A percentile compares a stretch with the other conserved stretches of the same genome.
Evolutionary conservation across 1,140 invertebrate species (phyloP).

Genomic region (Cydia fagiglandana): DNA sequence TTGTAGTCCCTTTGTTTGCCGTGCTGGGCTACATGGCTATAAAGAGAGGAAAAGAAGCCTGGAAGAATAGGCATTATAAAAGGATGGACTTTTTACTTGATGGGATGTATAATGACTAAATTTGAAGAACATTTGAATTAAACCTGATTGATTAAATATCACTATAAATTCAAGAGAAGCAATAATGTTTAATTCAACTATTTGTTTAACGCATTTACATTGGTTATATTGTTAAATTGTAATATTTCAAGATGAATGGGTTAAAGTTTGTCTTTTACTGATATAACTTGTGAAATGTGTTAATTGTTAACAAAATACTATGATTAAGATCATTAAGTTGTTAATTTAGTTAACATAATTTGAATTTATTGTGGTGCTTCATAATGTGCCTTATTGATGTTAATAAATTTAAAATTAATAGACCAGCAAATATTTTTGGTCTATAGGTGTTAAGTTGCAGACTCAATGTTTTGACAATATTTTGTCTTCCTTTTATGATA

Average conservation of each 20-base stretch:
- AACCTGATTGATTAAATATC: not conserved
- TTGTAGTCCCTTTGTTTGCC: slow-evolving; percentile 83
- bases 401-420: not conserved
- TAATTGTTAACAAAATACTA: not conserved
- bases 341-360: not conserved
- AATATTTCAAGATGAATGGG: not conserved
- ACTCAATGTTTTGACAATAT: not conserved
- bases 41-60: slow-evolving; percentile 84
- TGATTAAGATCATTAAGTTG: not conserved
- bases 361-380: slow-evolving; percentile 16
- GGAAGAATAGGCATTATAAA: slow-evolving; percentile 87
- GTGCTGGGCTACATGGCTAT: slow-evolving; percentile 82
- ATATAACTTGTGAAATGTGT: not conserved
- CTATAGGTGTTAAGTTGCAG: slow-evolving; percentile 5
- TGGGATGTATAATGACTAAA: slow-evolving; percentile 88
- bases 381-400: slow-evolving; percentile 23
- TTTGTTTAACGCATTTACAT: not conserved
- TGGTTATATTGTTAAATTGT: not conserved
- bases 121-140: slow-evolving; percentile 19
- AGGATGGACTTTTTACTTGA: slow-evolving; percentile 90
- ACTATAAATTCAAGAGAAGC: not conserved
- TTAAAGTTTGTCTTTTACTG: not conserved
- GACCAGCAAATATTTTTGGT: not conserved
- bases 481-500: slow-evolving; percentile 30
- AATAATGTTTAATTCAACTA: slow-evolving; percentile 1